phyloP scores from a whole-genome alignment of 2,113 vertebrate genomes.

The Notechis scutatus region DNA sequence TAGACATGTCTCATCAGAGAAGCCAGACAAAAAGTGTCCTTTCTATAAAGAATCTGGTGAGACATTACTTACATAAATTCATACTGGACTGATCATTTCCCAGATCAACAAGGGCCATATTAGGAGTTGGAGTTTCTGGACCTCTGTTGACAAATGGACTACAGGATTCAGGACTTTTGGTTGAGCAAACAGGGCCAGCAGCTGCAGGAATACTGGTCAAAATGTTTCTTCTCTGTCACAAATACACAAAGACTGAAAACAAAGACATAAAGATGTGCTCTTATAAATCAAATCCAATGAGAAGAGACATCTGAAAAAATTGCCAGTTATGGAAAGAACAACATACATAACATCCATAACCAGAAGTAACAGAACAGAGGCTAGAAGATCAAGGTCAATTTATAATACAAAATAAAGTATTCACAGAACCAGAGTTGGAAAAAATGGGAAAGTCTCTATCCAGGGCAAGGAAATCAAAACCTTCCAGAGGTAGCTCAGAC shows the following conservation, averaged over 20 bases:
- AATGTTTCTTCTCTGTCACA: background rate
- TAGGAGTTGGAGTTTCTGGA: background rate
- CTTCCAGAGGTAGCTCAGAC: background rate
- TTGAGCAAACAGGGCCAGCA: background rate
- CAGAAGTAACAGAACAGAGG: background rate
- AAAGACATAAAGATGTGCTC: background rate
- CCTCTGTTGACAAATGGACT: background rate
- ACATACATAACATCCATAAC: background rate
- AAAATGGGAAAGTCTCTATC: background rate
- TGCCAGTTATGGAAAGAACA: background rate
- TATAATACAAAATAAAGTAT: background rate
- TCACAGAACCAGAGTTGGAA: background rate
- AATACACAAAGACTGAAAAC: background rate
- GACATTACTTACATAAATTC: background rate
- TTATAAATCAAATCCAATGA: background rate
- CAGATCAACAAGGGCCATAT: background rate
- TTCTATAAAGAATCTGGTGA: background rate
- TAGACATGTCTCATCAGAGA: background rate
- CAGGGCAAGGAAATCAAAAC: background rate
- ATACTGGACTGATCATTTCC: background rate
- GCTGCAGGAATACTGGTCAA: background rate
- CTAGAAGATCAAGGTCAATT: background rate
- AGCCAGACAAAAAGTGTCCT: background rate
- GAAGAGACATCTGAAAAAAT: background rate
- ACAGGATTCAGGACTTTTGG: background rate